Evolutionary conservation across 2,888 invertebrate genomes (phyloP).

Genomic region (Lydus trimaculatus): DNA sequence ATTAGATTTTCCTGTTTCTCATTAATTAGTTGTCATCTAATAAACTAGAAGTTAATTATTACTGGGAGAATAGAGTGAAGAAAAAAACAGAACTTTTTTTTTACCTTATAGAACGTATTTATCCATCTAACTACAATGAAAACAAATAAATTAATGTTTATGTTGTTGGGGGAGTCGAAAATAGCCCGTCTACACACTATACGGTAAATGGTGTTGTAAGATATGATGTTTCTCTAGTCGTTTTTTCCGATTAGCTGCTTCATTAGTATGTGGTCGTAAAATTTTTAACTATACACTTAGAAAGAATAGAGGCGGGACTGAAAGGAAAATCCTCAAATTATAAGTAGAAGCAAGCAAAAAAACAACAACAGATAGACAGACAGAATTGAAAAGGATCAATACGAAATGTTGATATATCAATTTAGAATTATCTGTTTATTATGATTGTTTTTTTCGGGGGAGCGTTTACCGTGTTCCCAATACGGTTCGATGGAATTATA

Average conservation of each 20-base stretch:
- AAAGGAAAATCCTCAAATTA: neutral
- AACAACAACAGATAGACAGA: neutral
- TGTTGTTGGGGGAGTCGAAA: slow-evolving; percentile 29
- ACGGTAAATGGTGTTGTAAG: slow-evolving; percentile 33
- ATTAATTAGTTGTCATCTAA: neutral
- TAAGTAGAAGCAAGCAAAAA: neutral
- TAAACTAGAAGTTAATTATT: neutral
- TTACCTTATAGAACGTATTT: neutral
- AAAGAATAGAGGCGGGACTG: neutral
- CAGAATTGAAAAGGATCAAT: neutral
- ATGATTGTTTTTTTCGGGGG: neutral
- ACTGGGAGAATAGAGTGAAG: neutral
- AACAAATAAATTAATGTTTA: slow-evolving; percentile 5
- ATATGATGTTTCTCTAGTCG: slow-evolving; percentile 36
- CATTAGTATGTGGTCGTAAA: slow-evolving; percentile 24
- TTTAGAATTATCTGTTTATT: neutral
- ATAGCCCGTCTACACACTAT: slow-evolving; percentile 25
- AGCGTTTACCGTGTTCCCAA: neutral
- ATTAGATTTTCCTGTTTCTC: neutral
- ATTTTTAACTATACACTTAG: neutral
- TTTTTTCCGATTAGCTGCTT: slow-evolving; percentile 32
- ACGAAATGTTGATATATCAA: neutral
- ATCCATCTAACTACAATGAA: neutral
- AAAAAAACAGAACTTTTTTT: neutral
- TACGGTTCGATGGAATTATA: neutral